A percentile compares a stretch with the other conserved stretches of the same genome.
phyloP scores from a whole-genome alignment of 1,140 invertebrate genomes.

The Calycopis cecrops region DNA sequence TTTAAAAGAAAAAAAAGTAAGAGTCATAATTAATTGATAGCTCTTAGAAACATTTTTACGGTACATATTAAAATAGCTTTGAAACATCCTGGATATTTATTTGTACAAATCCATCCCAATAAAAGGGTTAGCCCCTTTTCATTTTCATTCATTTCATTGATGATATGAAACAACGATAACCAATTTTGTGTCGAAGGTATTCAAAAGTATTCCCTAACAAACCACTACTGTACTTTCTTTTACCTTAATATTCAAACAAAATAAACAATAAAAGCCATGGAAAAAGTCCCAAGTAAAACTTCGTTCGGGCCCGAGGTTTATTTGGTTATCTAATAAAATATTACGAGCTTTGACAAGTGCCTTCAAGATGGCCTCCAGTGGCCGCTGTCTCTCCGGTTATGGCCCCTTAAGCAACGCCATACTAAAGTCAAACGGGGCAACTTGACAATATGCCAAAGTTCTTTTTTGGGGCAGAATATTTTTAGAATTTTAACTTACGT shows the following conservation, averaged over 20 bases:
- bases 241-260: constrained; percentile 7
- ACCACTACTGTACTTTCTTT: neutral
- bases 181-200: too few relatives aligned
- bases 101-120: too few relatives aligned
- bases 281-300: constrained; percentile 43
- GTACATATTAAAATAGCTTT: too few relatives aligned
- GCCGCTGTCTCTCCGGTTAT: constrained; percentile 48
- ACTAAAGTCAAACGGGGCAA: constrained; percentile 23
- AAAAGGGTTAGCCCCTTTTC: too few relatives aligned
- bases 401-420: constrained; percentile 39
- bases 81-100: too few relatives aligned
- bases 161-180: too few relatives aligned
- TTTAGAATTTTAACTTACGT: neutral
- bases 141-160: too few relatives aligned
- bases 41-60: too few relatives aligned
- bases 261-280: constrained; percentile 15
- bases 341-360: constrained; percentile 70
- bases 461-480: neutral
- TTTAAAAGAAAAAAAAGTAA: too few relatives aligned
- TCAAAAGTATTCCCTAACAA: too few relatives aligned
- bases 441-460: constrained; percentile 4
- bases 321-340: constrained; percentile 74
- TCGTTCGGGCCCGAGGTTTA: constrained; percentile 46
- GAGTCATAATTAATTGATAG: too few relatives aligned
- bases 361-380: constrained; percentile 49